Base-by-base conservation (phyloP, 2,797 vertebrate genomes). In the Sebastes taczanowskii region DNA sequence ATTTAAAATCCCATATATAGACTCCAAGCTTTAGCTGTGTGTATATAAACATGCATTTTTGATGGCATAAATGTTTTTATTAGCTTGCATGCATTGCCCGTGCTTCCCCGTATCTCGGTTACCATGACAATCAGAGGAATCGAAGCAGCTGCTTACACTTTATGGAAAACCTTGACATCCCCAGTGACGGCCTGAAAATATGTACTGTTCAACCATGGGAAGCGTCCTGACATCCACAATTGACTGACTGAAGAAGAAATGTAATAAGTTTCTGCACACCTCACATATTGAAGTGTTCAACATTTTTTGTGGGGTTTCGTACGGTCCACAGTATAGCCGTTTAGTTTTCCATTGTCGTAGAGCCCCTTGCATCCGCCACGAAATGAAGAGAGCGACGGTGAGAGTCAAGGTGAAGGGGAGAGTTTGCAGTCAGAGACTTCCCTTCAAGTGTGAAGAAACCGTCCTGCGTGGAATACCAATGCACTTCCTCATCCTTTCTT, bases 361-460 rank as follows among this genome's bases (percentile, higher is more conserved):
- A 81, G 42, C 0, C 1, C 1, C 34, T 72, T 56, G 25, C 70
- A 49, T 69, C 29, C 38, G 74, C 60, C 74, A 29, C 42, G 53
- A 56, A 84, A 88, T 64, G 66, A 52, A 61, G 59, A 27, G 46
- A 85, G 55, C n/a, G 23, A 66, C 11, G 13, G 42, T 32, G 74
- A 67, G 77, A 86, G 73, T 81, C 55, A 71, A 89, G 88, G 89
- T 87, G 90, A 90, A 74, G 74, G 72, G 71, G 77, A 87, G 81
- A 83, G 74, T 87, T 79, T 78, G 72, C 79, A 92, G 85, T 84
- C 86, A 65, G 74, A 90, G 85, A 80, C 65, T 85, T 92, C 82
- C 81, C 90, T 87, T 94, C 91, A 92, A 90, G 87, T 92, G 92
- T 94, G 93, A 94, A 91, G 87, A 86, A 86, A 86, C 64, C 11